Evolutionary conservation across 2,888 invertebrate species (phyloP), one percentile per base, ranked within the genome.

Genomic region (Bellardia pandia): DNA sequence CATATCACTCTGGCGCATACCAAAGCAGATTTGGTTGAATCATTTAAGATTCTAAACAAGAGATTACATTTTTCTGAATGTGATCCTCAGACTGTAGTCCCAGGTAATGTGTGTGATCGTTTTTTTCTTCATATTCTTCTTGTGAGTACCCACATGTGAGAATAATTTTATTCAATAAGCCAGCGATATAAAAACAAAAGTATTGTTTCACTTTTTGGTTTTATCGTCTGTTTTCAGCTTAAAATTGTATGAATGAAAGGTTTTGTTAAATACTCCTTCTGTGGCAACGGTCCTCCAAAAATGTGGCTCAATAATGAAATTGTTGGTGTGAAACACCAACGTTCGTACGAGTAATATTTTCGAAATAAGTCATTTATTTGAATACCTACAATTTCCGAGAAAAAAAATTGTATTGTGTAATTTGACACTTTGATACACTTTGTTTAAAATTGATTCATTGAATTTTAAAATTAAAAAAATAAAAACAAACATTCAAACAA

Each of bases 351-450:
- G 60, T 13, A 74, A 56, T 51, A 69, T 68, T 84, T 66, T 74
- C 66, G 60, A 85, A 87, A 87, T 87, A 85, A 87, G 85, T 78
- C 87, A 85, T 80, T 86, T 76, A 83, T 86, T 79, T 80, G 23
- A 75, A 82, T 82, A 56, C 30, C 9, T 2, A 42, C 51, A 83
- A 58, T 69, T 87, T 87, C 87, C 77, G 85, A 37, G 87, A 85
- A 87, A 85, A 87, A 51, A 42, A 68, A 58, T 77, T 11, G 48
- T 40, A 51, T 87, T 87, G 85, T 87, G 87, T 85, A 85, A 87
- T 87, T 85, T 87, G 87, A 87, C 85, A 87, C 87, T 87, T 82
- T 82, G 81, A 82, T 85, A 82, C 87, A 87, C 81, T 85, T 85
- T 81, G 77, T 87, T 81, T 87, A 62, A 81, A 87, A 81, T 85